phyloP scores from a whole-genome alignment of 2,797 vertebrate species.

The Dendrocincla fuliginosa region DNA sequence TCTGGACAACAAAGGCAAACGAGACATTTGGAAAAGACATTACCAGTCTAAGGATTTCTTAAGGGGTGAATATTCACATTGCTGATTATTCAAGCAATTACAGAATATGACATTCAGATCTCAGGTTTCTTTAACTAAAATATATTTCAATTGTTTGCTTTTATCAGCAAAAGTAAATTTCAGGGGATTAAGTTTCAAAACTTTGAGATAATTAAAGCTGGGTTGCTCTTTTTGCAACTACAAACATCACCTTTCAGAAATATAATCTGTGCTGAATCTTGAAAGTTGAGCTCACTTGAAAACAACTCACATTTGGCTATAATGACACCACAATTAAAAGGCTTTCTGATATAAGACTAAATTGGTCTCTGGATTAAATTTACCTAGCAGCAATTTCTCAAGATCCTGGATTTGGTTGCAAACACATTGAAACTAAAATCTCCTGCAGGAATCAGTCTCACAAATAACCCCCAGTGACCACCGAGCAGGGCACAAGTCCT shows the following conservation, averaged over 20 bases:
- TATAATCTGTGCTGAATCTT: background rate
- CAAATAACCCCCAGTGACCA: background rate
- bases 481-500: background rate
- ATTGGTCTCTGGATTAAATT: background rate
- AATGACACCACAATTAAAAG: background rate
- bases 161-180: conserved; percentile 59
- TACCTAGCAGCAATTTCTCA: background rate
- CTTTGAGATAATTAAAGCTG: conserved; percentile 46
- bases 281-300: conserved; percentile 17
- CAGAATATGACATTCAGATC: conserved; percentile 15
- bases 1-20: background rate
- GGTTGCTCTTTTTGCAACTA: conserved; percentile 21
- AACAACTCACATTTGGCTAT: background rate
- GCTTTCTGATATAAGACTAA: background rate
- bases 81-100: conserved; percentile 30
- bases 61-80: background rate
- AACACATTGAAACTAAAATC: background rate
- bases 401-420: background rate
- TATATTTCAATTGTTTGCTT: conserved; percentile 44
- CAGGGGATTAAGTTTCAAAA: conserved; percentile 52
- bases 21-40: background rate
- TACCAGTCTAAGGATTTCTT: background rate
- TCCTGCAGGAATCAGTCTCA: background rate
- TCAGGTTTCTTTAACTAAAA: conserved; percentile 38
- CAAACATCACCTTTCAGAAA: conserved; percentile 39